Evolutionary conservation across 1,140 invertebrate species (phyloP).

Genomic region (Diorhabda sublineata): DNA sequence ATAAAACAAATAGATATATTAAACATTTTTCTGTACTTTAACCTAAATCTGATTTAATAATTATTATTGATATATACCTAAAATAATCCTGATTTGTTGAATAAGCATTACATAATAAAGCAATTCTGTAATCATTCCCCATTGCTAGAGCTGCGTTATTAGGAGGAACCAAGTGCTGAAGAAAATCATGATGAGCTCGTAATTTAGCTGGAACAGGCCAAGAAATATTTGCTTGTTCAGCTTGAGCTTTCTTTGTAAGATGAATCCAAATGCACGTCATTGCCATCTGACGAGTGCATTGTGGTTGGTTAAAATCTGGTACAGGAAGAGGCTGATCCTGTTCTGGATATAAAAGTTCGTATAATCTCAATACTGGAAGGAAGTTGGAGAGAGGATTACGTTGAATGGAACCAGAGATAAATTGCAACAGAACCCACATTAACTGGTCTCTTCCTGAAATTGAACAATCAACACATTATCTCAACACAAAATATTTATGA

Average conservation of each 20-base stretch:
- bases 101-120: slow-evolving; percentile 91
- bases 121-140: slow-evolving; percentile 83
- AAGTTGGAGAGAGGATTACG: slow-evolving; percentile 88
- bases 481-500: too few relatives aligned
- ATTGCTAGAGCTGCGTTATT: slow-evolving; percentile 62
- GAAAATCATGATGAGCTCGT: slow-evolving; percentile 81
- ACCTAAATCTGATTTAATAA: not conserved
- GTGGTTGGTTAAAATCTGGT: slow-evolving; percentile 81
- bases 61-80: slow-evolving; percentile 30
- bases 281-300: slow-evolving; percentile 88
- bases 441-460: slow-evolving; percentile 74
- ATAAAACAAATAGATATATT: slow-evolving; percentile 8
- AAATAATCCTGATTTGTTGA: slow-evolving; percentile 85
- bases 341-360: slow-evolving; percentile 90
- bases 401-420: slow-evolving; percentile 94
- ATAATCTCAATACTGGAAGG: slow-evolving; percentile 84
- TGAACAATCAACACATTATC: slow-evolving; percentile 53
- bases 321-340: slow-evolving; percentile 82
- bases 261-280: slow-evolving; percentile 96
- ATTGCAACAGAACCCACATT: slow-evolving; percentile 97
- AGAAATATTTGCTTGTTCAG: slow-evolving; percentile 33
- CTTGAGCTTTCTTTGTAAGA: slow-evolving; percentile 82
- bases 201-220: slow-evolving; percentile 77
- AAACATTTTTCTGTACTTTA: not conserved
- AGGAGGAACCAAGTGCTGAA: slow-evolving; percentile 76